These are phyloP conservation scores for human (Homo sapiens) DNA, from an alignment of 2,113 vertebrate species.

Conservation along the genomic window DNA sequence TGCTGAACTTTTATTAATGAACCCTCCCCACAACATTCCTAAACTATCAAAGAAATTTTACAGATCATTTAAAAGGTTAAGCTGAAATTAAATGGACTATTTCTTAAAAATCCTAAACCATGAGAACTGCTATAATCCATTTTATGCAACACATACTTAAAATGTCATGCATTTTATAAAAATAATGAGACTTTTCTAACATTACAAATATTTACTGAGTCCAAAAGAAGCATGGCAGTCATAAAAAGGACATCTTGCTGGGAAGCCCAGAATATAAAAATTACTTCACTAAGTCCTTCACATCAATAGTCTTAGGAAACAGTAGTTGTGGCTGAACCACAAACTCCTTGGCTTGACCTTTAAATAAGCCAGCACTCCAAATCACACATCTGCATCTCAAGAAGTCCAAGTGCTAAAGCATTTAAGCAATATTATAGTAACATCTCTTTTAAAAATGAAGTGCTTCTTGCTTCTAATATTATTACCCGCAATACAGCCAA, in stretches of 20 bases:
- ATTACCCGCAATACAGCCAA: slow-evolving; percentile 32
- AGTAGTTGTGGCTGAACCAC: neutral
- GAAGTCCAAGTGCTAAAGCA: slow-evolving; percentile 46
- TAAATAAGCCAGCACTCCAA: slow-evolving; percentile 43
- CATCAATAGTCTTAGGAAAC: neutral
- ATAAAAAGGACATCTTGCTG: neutral
- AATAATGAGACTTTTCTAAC: slow-evolving; percentile 43
- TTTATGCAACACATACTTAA: slow-evolving; percentile 56
- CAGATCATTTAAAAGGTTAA: slow-evolving; percentile 43
- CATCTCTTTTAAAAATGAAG: slow-evolving; percentile 47
- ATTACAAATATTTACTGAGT: slow-evolving; percentile 48
- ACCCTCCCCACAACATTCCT: slow-evolving; percentile 44
- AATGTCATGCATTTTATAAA: slow-evolving; percentile 68
- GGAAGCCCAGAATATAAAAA: slow-evolving; percentile 30
- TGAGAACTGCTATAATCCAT: slow-evolving; percentile 13
- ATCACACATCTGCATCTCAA: slow-evolving; percentile 39
- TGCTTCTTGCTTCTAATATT: slow-evolving; percentile 24
- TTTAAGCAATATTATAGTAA: slow-evolving; percentile 52
- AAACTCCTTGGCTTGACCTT: slow-evolving; percentile 38
- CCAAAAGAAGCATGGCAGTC: slow-evolving; percentile 18
- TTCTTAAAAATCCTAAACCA: slow-evolving; percentile 51
- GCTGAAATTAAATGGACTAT: slow-evolving; percentile 3
- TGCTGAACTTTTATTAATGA: slow-evolving; percentile 40
- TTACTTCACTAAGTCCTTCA: slow-evolving; percentile 10
- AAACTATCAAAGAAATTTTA: slow-evolving; percentile 44